Conservation (phyloP, 2,888 invertebrate species). For the Podotricha telesiphe region DNA sequence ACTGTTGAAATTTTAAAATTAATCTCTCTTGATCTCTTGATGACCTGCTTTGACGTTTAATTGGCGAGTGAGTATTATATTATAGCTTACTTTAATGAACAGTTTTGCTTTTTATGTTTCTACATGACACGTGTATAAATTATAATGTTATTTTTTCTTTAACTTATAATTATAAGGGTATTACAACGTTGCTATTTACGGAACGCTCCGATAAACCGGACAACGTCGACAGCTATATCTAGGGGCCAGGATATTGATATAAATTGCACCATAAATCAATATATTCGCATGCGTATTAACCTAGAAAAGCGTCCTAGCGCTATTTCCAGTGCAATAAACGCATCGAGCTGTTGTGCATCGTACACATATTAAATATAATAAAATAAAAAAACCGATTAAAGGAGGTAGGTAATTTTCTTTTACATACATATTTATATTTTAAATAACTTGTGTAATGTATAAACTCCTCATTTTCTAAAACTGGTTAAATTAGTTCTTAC, state of each 20-base stretch:
- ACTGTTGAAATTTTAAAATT: neutral
- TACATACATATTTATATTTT: neutral
- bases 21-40: too few relatives aligned
- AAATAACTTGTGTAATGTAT: neutral
- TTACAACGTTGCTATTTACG: neutral
- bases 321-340: conserved; percentile 12
- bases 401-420: neutral
- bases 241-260: conserved; percentile 11
- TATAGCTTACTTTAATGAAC: conserved; percentile 9
- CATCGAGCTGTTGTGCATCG: neutral
- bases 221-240: neutral
- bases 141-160: neutral
- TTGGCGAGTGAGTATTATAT: neutral
- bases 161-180: neutral
- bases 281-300: conserved; percentile 20
- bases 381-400: neutral
- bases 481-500: too few relatives aligned
- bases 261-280: conserved; percentile 18
- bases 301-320: conserved; percentile 1
- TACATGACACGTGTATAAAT: conserved; percentile 11
- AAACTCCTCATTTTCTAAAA: neutral
- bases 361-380: neutral
- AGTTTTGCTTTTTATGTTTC: conserved; percentile 7
- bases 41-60: neutral
- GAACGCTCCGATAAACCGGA: neutral